Evolutionary conservation across 2,797 vertebrate species (phyloP), one percentile per base, ranked within the genome.

Genomic region (Pangasius djambal): DNA sequence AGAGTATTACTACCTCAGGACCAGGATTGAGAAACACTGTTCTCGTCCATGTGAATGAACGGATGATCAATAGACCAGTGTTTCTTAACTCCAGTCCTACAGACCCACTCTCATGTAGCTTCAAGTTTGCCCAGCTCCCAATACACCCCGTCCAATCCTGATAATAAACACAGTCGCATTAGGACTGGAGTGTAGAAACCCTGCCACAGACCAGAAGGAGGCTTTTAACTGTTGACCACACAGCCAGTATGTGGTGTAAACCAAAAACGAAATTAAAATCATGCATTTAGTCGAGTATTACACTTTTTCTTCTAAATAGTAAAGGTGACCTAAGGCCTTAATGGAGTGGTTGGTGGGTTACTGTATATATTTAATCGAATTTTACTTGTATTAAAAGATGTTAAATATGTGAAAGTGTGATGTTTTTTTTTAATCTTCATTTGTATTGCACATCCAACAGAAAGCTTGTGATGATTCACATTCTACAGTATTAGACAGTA

Each of bases 301-400:
- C 20, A 40, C 34, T 20, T 25, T 79, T 82, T 82, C 34, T 63
- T 83, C 10, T 40, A 40, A 48, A 48, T 84, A 55, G 40, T 69
- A 52, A 69, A 52, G n/a, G 15, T 52, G 25, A 83, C 7, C 1
- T 50, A 18, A 48, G 40, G 40, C 22, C 37, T 48, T 83, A 48
- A 83, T 83, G 59, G 28, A 31, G 2, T 34, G 28, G 3, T 65
- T 50, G 48, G 16, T 67, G 37, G 28, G 20, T 37, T 57, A 13
- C 1, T n/a, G 8, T 84, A 18, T 83, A 69, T 69, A 52, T 84
- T 18, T 84, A 8, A 83, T 20, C 16, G 65, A 7, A 44, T 63
- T 37, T 83, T n/a, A 65, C 28, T 83, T 83, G 20, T 7, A 63
- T 65, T 83, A 83, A 83, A 83, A 83, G 12, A n/a, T 31, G 2